phyloP scores from a whole-genome alignment of 2,113 vertebrate species.

The Actenoides hombroni region DNA sequence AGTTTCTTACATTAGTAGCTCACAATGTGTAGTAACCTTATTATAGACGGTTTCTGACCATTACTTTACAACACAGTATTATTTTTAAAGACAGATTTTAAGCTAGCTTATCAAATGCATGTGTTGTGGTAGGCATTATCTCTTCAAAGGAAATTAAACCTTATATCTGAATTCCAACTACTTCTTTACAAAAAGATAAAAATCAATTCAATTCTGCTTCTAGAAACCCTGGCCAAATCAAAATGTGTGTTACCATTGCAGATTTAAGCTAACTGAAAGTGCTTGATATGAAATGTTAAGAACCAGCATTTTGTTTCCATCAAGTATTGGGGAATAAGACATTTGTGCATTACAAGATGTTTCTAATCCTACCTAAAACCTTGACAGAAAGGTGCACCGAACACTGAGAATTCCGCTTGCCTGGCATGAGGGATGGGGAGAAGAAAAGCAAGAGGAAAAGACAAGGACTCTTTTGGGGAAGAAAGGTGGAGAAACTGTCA shows the following conservation, averaged over 20 bases:
- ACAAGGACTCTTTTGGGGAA: background rate
- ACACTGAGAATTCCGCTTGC: background rate
- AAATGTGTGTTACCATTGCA: background rate
- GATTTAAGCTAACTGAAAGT: background rate
- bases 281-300: background rate
- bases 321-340: background rate
- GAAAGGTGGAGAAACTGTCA: background rate
- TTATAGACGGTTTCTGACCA: background rate
- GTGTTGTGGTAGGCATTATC: background rate
- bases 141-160: constrained; percentile 44
- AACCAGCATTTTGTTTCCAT: constrained; percentile 14
- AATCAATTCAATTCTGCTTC: background rate
- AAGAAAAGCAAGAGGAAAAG: background rate
- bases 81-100: background rate
- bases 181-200: constrained; percentile 16
- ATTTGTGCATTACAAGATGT: background rate
- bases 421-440: background rate
- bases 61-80: background rate
- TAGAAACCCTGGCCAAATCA: constrained; percentile 1
- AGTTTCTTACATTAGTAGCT: background rate
- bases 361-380: constrained; percentile 37
- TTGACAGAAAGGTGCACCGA: constrained; percentile 22
- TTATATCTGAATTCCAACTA: background rate
- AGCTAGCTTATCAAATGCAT: background rate
- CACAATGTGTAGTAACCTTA: background rate